Evolutionary conservation across 2,113 vertebrate species (phyloP).

Genomic region (Condylura cristata): DNA sequence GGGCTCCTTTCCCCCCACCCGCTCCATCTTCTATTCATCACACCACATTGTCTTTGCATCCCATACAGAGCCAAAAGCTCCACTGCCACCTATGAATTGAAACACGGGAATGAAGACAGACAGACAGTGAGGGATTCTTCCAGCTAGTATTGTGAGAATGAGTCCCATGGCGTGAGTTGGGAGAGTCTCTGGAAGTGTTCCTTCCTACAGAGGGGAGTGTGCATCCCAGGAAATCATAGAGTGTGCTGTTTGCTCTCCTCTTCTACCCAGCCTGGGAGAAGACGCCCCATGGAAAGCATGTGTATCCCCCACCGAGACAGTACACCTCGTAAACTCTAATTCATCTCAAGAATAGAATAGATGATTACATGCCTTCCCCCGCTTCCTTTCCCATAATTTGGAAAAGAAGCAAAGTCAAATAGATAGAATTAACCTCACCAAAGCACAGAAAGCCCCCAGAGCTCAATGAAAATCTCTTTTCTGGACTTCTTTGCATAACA

Average conservation of each 20-base stretch:
- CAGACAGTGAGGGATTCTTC: background rate
- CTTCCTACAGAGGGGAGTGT: background rate
- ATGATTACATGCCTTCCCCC: background rate
- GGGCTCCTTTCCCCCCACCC: background rate
- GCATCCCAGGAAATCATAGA: background rate
- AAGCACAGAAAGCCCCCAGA: background rate
- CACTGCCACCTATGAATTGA: background rate
- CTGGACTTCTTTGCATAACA: background rate
- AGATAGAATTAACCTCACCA: background rate
- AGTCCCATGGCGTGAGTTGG: background rate
- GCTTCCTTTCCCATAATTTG: background rate
- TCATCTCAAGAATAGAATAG: background rate
- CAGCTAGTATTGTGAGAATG: background rate
- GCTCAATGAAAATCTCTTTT: background rate
- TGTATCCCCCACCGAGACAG: rapidly evolving
- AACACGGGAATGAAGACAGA: background rate
- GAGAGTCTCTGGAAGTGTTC: background rate
- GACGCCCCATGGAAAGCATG: background rate
- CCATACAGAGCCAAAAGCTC: background rate
- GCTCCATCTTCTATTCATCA: background rate
- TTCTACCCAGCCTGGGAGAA: background rate
- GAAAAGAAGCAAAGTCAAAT: background rate
- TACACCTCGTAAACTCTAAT: background rate
- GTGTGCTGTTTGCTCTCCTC: background rate
- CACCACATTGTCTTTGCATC: background rate